A percentile compares a stretch with the other conserved stretches of the same genome.
Evolutionary conservation across 1,140 invertebrate species (phyloP).

Genomic region (Aphidius ervi): DNA sequence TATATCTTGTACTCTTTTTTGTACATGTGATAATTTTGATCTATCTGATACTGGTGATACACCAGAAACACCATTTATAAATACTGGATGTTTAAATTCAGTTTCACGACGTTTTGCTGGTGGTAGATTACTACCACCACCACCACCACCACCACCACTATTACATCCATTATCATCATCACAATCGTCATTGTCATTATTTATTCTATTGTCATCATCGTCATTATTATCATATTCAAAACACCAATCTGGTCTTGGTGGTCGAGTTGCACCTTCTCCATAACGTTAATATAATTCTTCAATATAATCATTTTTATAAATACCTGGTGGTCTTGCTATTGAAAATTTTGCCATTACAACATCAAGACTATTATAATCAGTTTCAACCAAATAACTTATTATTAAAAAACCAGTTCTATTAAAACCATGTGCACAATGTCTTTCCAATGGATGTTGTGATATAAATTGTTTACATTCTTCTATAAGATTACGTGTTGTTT

Average conservation of each 20-base stretch:
- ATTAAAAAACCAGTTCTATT: constrained; percentile 97
- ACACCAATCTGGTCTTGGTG: constrained; percentile 80
- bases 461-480: constrained; percentile 75
- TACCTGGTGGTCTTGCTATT: too few relatives aligned
- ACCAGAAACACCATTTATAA: constrained; percentile 78
- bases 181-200: too few relatives aligned
- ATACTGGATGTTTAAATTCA: constrained; percentile 61
- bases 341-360: too few relatives aligned
- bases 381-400: constrained; percentile 83
- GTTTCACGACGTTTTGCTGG: constrained; percentile 15
- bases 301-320: constrained; percentile 60
- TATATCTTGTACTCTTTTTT: constrained; percentile 73
- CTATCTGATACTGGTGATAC: constrained; percentile 63
- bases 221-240: constrained; percentile 53
- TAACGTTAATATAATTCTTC: constrained; percentile 72
- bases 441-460: constrained; percentile 75
- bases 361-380: constrained; percentile 38
- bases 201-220: too few relatives aligned
- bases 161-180: constrained; percentile 36
- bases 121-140: constrained; percentile 22
- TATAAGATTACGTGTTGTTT: constrained; percentile 78
- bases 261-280: constrained; percentile 70
- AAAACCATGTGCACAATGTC: constrained; percentile 98
- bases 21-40: constrained; percentile 64
- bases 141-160: constrained; percentile 23